Evolutionary conservation across 2,888 invertebrate species (phyloP), one percentile per base, ranked within the genome.

Genomic region (Lasiommata megera): DNA sequence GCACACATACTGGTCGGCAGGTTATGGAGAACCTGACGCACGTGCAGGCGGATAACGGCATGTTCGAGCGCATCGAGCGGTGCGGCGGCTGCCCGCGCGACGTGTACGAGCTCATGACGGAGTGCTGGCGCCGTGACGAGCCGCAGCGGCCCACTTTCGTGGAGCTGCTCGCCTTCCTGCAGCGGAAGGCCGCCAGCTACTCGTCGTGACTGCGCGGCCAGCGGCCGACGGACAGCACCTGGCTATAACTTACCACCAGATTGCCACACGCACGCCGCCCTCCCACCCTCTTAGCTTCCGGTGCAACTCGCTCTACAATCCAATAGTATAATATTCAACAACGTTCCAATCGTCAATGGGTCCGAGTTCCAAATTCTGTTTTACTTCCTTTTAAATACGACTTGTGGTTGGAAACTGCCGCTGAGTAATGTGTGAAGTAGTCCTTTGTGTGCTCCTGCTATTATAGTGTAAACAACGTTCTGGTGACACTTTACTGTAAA

Each of bases 121-220:
- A 96, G 74, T 97, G 97, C 80, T 97, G 97, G 97, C 93, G 94
- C 61, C 91, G 95, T 37, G 94, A 94, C 70, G 95, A 95, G 58
- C 81, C 87, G 50, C 94, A 94, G 65, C 88, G 97, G 34, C 97
- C 97, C 3, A 92, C 93, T 63, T 97, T 97, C 91, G 92, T 93
- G 29, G 96, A 97, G 74, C 94, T 96, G 66, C 95, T 96, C 80
- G 92, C 95, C 73, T 96, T 97, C 87, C 92, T 97, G 62, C 95
- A 95, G 77, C 84, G 95, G 14, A 77, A 76, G 62, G 66, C 72
- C 50, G 69, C 81, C 47, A 69, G 62, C 50, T 77, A 76, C 61
- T 67, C 73, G 71, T 78, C 84, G 84, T 84, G 84, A 84, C 58
- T 51, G 28, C 38, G 48, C 1, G 1, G 1, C 46, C 12, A 16